A percentile compares a stretch with the other conserved stretches of the same genome.
phyloP scores from a whole-genome alignment of 1,140 invertebrate genomes.

The Catajapyx aquilonaris region DNA sequence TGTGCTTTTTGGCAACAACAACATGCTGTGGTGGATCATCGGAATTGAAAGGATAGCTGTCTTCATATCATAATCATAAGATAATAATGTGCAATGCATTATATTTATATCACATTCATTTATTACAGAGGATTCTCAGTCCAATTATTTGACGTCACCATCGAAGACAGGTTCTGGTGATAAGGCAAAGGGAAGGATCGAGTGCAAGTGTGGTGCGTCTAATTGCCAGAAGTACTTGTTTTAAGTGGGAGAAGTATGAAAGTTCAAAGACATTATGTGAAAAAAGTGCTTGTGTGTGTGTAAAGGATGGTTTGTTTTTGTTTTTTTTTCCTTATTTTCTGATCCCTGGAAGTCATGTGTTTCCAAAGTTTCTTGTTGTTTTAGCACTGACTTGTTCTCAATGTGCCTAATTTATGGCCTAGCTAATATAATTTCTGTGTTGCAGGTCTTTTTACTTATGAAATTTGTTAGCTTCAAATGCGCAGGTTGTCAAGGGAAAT shows the following conservation, averaged over 20 bases:
- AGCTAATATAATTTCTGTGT: too few species aligned
- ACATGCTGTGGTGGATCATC: neutral
- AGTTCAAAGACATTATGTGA: neutral
- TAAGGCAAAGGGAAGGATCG: conserved; percentile 12
- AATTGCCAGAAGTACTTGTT: conserved; percentile 46
- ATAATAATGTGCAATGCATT: too few species aligned
- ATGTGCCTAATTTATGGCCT: too few species aligned
- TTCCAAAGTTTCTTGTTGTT: too few species aligned
- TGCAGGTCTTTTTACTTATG: too few species aligned
- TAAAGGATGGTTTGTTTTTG: neutral
- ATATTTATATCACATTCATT: too few species aligned
- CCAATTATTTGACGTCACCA: conserved; percentile 12
- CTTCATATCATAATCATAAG: conserved; percentile 1
- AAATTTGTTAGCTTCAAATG: too few species aligned
- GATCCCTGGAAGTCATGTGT: too few species aligned
- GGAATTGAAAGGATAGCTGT: neutral
- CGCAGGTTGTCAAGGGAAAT: too few species aligned
- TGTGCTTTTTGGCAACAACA: neutral
- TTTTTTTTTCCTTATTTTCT: neutral
- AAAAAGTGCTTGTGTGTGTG: neutral
- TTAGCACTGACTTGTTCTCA: too few species aligned
- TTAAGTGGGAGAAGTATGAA: conserved; percentile 20
- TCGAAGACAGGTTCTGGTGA: conserved; percentile 8
- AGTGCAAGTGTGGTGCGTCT: conserved; percentile 39
- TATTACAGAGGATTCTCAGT: conserved; percentile 5